Base-by-base conservation (phyloP, 2,797 vertebrate species). In the Notolabrus celidotus region DNA sequence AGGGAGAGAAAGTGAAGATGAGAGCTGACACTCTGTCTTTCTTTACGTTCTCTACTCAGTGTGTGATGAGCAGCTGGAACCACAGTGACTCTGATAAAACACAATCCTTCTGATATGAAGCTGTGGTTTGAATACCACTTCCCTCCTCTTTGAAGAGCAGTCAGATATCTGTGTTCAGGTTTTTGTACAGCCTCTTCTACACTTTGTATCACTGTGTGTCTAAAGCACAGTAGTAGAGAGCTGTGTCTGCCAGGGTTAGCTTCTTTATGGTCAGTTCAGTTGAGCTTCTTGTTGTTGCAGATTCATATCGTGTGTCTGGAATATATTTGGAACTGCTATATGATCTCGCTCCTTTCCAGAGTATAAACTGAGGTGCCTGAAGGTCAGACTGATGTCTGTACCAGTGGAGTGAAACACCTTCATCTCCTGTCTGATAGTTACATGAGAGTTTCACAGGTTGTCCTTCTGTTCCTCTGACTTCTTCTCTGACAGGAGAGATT, bases 221-320 rank as follows among this genome's bases (percentile, higher is more conserved):
- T 42, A 79, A 25, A 63, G 78, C 78, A 73, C 86, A 86, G 80
- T 71, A 83, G 74, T 75, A 86, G 29, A 86, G 36, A 54, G 45
- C 68, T 54, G 65, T 34, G 75, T 84, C 82, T 70, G 77, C 65
- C 65, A 82, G 58, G 57, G 67, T 76, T 22, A 78, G 31, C 0
- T 14, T 1, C 25, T 3, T 10, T 9, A 79, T 69, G 45, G 1
- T 59, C 51, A 83, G 27, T 1, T 0, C 6, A 62, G 70, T 77
- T 6, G 52, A 1, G 8, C 22, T 15, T 0, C 0, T 0, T 9
- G 56, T 19, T 29, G 62, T 64, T n/a, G 11, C 0, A 10, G 42
- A 43, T 5, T 1, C 0, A 41, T 53, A 77, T 7, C n/a, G n/a
- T 0, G 6, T 0, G 34, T 60, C 14, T 16, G 59, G 65, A 4